A percentile compares a stretch with the other conserved stretches of the same genome.
Evolutionary conservation across 2,797 vertebrate genomes (phyloP).

Genomic region (Octomys mimax): DNA sequence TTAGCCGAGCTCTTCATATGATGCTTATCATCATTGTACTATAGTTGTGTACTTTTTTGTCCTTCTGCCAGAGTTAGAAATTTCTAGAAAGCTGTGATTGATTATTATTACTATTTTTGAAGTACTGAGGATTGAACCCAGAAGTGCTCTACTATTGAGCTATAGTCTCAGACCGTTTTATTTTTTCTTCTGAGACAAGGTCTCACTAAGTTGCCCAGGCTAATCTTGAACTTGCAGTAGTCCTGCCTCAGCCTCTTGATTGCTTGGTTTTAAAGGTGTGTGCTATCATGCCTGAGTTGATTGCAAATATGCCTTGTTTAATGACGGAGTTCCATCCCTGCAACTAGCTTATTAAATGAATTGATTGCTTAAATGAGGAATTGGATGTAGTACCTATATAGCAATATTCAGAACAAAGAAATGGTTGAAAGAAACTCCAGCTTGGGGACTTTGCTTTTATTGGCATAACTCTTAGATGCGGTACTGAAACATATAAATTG

Average conservation of each 20-base stretch:
- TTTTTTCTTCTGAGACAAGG: neutral
- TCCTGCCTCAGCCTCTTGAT: neutral
- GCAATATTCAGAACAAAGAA: neutral
- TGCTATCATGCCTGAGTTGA: neutral
- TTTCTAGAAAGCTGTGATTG: neutral
- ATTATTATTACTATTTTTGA: neutral
- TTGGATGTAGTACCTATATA: neutral
- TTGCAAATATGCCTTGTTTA: neutral
- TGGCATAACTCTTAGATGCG: neutral
- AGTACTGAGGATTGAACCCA: neutral
- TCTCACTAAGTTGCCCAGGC: neutral
- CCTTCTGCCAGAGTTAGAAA: conserved; percentile 2
- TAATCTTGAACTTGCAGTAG: neutral
- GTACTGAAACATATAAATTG: neutral
- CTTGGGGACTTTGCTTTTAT: neutral
- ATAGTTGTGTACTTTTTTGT: conserved; percentile 17
- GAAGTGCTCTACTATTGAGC: neutral
- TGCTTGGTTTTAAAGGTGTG: neutral
- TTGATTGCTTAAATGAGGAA: neutral
- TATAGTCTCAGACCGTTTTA: neutral
- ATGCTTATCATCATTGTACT: conserved; percentile 29
- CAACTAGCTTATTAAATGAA: neutral
- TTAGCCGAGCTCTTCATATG: conserved; percentile 33
- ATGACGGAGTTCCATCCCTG: neutral
- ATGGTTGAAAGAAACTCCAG: neutral